Percentiles rank a stretch among this genome's conserved stretches.
phyloP scores from a whole-genome alignment of 2,797 vertebrate genomes.

The Syndactyla subalaris region DNA sequence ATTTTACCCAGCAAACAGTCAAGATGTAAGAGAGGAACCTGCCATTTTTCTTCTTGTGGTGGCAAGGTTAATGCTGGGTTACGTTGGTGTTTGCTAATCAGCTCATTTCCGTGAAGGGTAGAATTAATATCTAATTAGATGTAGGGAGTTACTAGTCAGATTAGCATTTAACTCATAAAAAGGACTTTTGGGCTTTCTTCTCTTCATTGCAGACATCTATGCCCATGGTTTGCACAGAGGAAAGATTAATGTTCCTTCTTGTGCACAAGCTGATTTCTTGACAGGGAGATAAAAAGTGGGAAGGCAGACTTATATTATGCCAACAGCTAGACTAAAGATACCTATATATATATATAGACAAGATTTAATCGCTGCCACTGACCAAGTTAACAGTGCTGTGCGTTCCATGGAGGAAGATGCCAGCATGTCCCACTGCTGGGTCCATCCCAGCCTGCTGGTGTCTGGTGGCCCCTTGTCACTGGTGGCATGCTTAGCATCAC shows the following conservation, averaged over 20 bases:
- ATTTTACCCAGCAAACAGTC: slow-evolving; percentile 70
- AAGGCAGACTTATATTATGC: neutral
- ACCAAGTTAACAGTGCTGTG: neutral
- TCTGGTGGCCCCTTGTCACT: no score
- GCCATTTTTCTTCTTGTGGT: slow-evolving; percentile 53
- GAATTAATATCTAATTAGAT: slow-evolving; percentile 56
- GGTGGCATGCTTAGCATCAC: rapidly evolving
- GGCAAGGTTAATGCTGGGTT: slow-evolving; percentile 72
- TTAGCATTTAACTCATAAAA: neutral
- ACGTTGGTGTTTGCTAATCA: slow-evolving; percentile 64
- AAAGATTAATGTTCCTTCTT: neutral
- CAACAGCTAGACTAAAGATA: neutral
- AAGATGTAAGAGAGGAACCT: slow-evolving; percentile 52
- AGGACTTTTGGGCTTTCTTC: neutral
- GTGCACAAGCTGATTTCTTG: neutral
- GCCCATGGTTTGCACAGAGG: neutral
- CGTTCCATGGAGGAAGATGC: neutral
- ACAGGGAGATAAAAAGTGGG: neutral
- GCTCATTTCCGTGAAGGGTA: slow-evolving; percentile 30
- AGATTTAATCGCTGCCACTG: neutral
- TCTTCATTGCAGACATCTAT: neutral
- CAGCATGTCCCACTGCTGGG: rapidly evolving
- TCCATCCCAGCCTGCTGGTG: neutral
- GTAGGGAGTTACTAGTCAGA: slow-evolving; percentile 2
- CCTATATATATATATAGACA: neutral